Evolutionary conservation across 2,113 vertebrate genomes (phyloP).

Genomic region (Cygnus buccinator): DNA sequence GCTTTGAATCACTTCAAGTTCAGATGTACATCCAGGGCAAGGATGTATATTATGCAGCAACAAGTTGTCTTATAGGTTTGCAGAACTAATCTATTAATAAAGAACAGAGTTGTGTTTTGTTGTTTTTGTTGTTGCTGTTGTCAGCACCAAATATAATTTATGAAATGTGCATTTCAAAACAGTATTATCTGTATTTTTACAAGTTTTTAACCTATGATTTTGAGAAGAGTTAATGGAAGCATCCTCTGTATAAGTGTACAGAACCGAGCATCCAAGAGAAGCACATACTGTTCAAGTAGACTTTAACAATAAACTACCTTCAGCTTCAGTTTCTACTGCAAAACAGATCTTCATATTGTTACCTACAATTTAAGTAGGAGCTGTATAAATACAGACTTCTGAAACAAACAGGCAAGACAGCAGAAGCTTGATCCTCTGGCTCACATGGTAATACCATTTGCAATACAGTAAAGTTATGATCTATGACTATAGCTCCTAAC

Average conservation of each 20-base stretch:
- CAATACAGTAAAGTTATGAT: neutral
- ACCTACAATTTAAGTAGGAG: neutral
- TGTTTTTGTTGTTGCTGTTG: neutral
- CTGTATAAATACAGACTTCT: neutral
- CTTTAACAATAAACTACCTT: neutral
- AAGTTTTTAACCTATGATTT: neutral
- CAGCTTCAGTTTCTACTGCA: neutral
- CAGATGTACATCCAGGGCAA: neutral
- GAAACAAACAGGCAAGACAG: neutral
- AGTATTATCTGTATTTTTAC: neutral
- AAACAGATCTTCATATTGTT: neutral
- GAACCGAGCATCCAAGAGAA: neutral
- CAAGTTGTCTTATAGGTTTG: neutral
- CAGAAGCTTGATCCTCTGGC: neutral
- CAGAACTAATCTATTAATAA: neutral
- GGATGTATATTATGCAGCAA: neutral
- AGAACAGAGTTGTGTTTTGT: neutral
- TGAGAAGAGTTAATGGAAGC: neutral
- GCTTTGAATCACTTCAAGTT: neutral
- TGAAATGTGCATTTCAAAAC: neutral
- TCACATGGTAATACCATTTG: neutral
- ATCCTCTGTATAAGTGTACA: neutral
- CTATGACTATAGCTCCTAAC: neutral
- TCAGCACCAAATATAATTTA: neutral
- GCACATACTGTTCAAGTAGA: neutral